A percentile compares a stretch with the other conserved stretches of the same genome.
Conservation (phyloP, 2,797 vertebrate genomes). For the Bufotes viridis region DNA sequence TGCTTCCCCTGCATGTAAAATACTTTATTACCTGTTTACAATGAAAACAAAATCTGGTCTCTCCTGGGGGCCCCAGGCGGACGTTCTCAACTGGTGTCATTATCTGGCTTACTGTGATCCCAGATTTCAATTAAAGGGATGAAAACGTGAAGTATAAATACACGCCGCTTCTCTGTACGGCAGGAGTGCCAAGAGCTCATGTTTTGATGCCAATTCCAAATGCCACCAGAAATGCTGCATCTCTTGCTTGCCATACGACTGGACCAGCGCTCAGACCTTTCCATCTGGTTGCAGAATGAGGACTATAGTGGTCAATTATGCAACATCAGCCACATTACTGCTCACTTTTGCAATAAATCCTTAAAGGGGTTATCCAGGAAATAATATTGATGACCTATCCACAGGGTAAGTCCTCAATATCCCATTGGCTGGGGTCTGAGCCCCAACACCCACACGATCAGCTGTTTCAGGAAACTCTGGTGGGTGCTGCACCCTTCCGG, state of each 20-base stretch:
- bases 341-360: no score
- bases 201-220: not conserved
- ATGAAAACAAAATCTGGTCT: not conserved
- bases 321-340: no score
- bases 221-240: not conserved
- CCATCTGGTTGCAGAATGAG: not conserved
- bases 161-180: not conserved
- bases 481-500: no score
- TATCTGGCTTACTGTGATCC: not conserved
- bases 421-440: no score
- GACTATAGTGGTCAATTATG: no score
- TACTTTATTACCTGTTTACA: slow-evolving; percentile 40
- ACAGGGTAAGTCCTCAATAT: no score
- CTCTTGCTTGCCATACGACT: not conserved
- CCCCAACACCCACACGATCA: no score
- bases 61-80: slow-evolving; percentile 15
- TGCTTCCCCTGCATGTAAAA: not conserved
- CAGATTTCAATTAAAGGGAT: slow-evolving; percentile 24
- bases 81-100: not conserved
- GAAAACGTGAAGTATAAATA: not conserved
- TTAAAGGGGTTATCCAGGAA: no score
- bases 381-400: no score
- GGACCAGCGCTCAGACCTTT: not conserved
- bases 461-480: no score
- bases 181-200: not conserved